Percentiles rank a stretch among this genome's conserved stretches.
Conservation (phyloP, 2,113 vertebrate genomes). For the Mesitornis unicolor region DNA sequence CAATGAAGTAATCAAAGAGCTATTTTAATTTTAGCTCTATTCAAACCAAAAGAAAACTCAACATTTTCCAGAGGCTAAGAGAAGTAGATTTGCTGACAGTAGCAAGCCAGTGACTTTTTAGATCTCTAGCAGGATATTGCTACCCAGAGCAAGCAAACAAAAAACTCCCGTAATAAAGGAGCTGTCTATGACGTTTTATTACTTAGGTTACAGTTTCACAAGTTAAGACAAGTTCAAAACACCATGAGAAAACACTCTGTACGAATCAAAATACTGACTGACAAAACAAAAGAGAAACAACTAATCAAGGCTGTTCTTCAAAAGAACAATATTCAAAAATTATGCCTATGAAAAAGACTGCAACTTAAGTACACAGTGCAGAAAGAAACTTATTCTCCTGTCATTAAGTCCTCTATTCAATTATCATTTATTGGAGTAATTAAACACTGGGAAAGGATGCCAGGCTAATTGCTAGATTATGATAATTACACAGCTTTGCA, state of each 20-base stretch:
- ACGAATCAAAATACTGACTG: slow-evolving; percentile 35
- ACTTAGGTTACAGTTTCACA: background rate
- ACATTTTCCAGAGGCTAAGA: slow-evolving; percentile 35
- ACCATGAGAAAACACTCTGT: slow-evolving; percentile 10
- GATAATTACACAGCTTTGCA: slow-evolving; percentile 90
- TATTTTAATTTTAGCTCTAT: slow-evolving; percentile 55
- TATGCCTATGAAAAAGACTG: slow-evolving; percentile 44
- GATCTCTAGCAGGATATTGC: slow-evolving; percentile 3
- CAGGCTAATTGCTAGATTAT: slow-evolving; percentile 94
- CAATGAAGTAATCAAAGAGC: slow-evolving; percentile 60
- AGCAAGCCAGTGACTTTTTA: slow-evolving; percentile 16
- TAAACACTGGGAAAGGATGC: slow-evolving; percentile 88
- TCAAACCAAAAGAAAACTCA: slow-evolving; percentile 35
- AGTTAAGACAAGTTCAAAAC: background rate
- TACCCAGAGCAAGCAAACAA: slow-evolving; percentile 9
- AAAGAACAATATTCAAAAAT: slow-evolving; percentile 31
- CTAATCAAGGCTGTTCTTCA: slow-evolving; percentile 37
- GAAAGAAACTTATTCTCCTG: slow-evolving; percentile 75
- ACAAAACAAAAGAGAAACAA: slow-evolving; percentile 23
- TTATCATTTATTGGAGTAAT: slow-evolving; percentile 85
- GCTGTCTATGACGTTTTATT: background rate
- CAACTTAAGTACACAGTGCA: slow-evolving; percentile 67
- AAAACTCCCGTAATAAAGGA: background rate
- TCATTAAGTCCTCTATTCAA: slow-evolving; percentile 79
- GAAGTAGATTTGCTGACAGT: background rate